Base-by-base conservation (phyloP, 2,113 vertebrate species). In the Cyanoderma ruficeps region DNA sequence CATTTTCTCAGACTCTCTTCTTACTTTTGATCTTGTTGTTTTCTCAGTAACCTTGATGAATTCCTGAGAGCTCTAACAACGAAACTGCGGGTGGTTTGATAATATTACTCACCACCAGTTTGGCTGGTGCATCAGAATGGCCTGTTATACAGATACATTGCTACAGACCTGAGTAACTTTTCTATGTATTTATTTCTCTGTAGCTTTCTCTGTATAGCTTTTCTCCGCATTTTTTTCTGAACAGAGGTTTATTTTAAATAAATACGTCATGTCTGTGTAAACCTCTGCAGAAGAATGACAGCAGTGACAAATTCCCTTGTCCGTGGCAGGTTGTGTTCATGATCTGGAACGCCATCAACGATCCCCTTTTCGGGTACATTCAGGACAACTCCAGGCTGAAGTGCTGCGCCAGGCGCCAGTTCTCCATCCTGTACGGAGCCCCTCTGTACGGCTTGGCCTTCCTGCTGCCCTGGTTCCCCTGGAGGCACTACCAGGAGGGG, bases 401-500 rank as follows among this genome's bases (percentile, higher is more conserved):
- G 0, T 99, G 98, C 94, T 99, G 98, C 68, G 98, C 98, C 0
- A 94, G 83, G 24, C 96, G 97, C 4, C 97, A 97, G 15, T 91
- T 98, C 78, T 98, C 98, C 9, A 98, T 99, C 47, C 76, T 98
- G 5, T 99, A 98, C 1, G 98, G 99, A 0, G 98, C 98, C 31
- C 98, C 98, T 2, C 63, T 99, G 17, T 99, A 98, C 30, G 97
- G 98, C 0, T 56, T 98, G 75, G 98, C 98, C 35, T 99, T 99
- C 77, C 97, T 99, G 87, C 95, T 99, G 33, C 98, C 99, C 16
- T 99, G 99, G 99, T 99, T 99, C 92, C 99, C 99, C 3, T 99
- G 99, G 99, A 97, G 97, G 86, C 35, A 50, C 35, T 99, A 99
- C 2, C 19, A 83, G 25, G 97, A 98, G 14, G 98, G 97, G 2